Conservation (phyloP, 1,140 invertebrate genomes). For the Halyomorpha halys region DNA sequence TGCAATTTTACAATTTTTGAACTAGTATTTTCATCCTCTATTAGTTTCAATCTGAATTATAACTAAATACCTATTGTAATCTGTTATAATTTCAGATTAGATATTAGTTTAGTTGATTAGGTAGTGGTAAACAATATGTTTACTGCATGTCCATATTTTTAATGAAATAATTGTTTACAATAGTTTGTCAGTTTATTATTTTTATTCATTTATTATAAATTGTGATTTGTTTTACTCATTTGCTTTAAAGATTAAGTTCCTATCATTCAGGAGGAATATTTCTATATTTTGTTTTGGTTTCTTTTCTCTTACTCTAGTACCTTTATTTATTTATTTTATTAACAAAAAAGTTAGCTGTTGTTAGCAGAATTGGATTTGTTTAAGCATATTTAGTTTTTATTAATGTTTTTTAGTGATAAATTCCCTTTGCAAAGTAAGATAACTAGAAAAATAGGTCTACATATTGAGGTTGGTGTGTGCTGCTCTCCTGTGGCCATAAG, state of each 20-base stretch:
- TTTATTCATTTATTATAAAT: not conserved
- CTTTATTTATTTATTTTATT: not conserved
- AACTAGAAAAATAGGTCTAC: conserved; percentile 10
- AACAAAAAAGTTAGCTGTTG: no score
- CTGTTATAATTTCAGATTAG: no score
- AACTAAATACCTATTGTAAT: no score
- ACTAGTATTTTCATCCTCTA: no score
- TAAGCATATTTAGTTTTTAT: not conserved
- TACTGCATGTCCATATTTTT: no score
- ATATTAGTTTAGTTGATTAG: no score
- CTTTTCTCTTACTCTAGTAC: not conserved
- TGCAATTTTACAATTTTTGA: no score
- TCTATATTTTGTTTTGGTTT: not conserved
- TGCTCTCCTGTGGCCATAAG: conserved; percentile 11
- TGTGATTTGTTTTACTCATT: not conserved
- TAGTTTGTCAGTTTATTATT: not conserved
- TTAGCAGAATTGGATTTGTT: no score
- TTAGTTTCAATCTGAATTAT: no score
- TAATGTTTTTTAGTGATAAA: not conserved
- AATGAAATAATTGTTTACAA: no score
- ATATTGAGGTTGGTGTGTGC: conserved; percentile 1
- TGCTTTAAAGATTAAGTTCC: not conserved
- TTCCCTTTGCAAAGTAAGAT: no score
- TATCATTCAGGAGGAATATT: not conserved
- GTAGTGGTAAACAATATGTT: no score